Percentiles rank a stretch among this genome's conserved stretches.
phyloP scores from a whole-genome alignment of 2,888 invertebrate genomes.

The Leucoptera coffeella region DNA sequence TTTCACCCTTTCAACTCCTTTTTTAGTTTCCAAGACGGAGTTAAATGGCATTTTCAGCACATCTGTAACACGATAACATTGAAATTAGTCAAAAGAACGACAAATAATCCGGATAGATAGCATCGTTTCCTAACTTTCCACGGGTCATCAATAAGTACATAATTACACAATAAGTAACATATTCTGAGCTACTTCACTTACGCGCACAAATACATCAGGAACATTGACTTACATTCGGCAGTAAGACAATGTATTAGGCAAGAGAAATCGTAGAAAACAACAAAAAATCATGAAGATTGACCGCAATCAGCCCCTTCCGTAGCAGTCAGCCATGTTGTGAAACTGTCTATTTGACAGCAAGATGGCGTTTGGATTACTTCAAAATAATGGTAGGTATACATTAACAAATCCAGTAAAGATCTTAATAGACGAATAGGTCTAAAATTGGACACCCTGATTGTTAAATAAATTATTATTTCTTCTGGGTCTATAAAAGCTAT shows the following conservation, averaged over 20 bases:
- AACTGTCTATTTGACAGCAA: no score
- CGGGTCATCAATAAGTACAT: constrained; percentile 10
- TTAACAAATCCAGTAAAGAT: no score
- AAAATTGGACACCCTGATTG: no score
- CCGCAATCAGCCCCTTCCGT: constrained; percentile 23
- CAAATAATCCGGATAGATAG: constrained; percentile 10
- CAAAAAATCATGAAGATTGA: constrained; percentile 14
- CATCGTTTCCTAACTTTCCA: constrained; percentile 18
- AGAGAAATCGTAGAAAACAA: no score
- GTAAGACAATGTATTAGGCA: constrained; percentile 27
- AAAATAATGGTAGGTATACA: no score
- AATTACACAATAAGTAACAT: constrained; percentile 9
- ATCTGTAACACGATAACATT: constrained; percentile 22
- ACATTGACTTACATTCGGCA: constrained; percentile 42
- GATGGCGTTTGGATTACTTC: no score
- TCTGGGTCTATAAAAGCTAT: no score
- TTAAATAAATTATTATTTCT: no score
- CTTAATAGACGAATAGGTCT: no score
- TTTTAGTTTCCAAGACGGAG: constrained; percentile 34
- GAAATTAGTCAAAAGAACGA: constrained; percentile 3
- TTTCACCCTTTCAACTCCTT: constrained; percentile 34
- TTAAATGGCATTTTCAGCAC: constrained; percentile 52
- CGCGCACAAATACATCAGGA: constrained; percentile 23
- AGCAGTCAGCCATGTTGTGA: constrained; percentile 41
- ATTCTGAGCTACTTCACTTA: constrained; percentile 18